These are phyloP conservation scores for Dromaius novaehollandiae DNA, from an alignment of 2,113 vertebrate genomes.

Conservation along the genomic window DNA sequence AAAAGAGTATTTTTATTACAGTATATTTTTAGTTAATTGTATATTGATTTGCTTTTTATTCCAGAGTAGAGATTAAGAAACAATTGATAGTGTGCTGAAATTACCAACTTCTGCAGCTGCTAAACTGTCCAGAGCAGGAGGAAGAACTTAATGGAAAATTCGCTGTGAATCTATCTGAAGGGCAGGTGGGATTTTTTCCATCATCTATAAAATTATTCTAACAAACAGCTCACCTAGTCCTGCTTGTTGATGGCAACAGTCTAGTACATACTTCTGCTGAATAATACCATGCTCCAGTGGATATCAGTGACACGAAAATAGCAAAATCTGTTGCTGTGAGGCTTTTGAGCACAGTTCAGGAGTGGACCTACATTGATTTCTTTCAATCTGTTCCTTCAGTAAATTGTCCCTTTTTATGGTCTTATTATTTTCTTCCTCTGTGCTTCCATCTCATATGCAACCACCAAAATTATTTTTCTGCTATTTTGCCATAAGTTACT, in stretches of 20 bases:
- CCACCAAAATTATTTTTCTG: not conserved
- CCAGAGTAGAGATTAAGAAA: not conserved
- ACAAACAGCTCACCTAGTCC: not conserved
- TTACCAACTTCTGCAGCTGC: not conserved
- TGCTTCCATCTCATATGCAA: not conserved
- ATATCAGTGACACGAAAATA: not conserved
- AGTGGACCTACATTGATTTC: not conserved
- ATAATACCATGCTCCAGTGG: not conserved
- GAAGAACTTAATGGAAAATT: not conserved
- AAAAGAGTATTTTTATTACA: not conserved
- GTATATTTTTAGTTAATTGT: constrained; percentile 34
- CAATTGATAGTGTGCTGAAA: not conserved
- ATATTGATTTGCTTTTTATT: constrained; percentile 14
- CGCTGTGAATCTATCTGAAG: not conserved
- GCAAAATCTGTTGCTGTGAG: not conserved
- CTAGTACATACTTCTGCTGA: not conserved
- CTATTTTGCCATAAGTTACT: not conserved
- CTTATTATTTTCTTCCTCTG: not conserved
- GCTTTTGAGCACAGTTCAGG: not conserved
- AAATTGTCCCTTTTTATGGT: not conserved
- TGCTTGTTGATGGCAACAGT: not conserved
- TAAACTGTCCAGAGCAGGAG: not conserved
- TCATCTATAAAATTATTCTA: not conserved
- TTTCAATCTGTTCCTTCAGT: not conserved
- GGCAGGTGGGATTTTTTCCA: not conserved